Evolutionary conservation across 2,888 invertebrate species (phyloP).

Genomic region (Callyntrura guangdongensis): DNA sequence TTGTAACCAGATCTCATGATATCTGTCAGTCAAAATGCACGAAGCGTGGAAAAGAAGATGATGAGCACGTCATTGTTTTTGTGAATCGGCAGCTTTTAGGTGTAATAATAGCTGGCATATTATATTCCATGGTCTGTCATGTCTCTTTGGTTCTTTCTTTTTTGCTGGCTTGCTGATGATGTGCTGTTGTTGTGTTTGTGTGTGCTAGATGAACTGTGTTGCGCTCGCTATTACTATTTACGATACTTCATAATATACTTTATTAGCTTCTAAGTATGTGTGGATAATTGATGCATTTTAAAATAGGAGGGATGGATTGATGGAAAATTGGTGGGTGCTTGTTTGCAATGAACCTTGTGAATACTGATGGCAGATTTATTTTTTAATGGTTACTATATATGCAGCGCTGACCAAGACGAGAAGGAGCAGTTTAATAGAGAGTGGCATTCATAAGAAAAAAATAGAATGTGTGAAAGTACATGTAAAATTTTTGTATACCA

Average conservation of each 20-base stretch:
- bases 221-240: background rate
- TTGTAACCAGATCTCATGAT: conserved; percentile 77
- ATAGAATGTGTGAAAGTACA: background rate
- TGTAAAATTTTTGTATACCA: background rate
- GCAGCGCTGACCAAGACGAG: too few species aligned
- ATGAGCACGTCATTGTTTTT: conserved; percentile 79
- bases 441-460: background rate
- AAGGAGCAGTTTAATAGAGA: too few species aligned
- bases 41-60: conserved; percentile 77
- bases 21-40: conserved; percentile 78
- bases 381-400: background rate
- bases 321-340: conserved; percentile 33
- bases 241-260: background rate
- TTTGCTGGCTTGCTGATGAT: too few species aligned
- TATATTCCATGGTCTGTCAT: conserved; percentile 50
- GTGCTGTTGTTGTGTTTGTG: background rate
- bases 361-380: conserved; percentile 28
- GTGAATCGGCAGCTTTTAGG: conserved; percentile 74
- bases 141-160: background rate
- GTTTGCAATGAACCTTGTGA: conserved; percentile 15
- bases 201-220: conserved; percentile 14
- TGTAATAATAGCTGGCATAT: conserved; percentile 65
- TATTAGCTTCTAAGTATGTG: conserved; percentile 70
- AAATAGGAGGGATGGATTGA: conserved; percentile 1
- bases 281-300: conserved; percentile 65